Base-by-base conservation (phyloP, 2,888 invertebrate species). In the Drosophila quinaria region DNA sequence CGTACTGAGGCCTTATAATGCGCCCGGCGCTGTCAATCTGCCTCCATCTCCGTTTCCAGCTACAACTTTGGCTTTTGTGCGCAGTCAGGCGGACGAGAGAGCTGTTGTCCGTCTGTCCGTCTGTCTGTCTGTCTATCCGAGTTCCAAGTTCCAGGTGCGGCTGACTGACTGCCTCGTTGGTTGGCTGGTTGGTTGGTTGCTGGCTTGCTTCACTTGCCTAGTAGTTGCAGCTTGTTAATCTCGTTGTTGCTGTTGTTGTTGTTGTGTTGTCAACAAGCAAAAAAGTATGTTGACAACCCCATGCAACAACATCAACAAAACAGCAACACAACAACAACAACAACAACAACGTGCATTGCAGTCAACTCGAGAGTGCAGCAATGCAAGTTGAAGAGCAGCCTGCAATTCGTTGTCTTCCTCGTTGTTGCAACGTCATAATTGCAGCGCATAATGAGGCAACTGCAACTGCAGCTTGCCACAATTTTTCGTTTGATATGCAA, bases 401-500 rank as follows among this genome's bases (percentile, higher is more conserved):
- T 82, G 86, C 84, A 86, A 80, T 85, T 85, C 84, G 70, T 71
- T 52, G 66, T 66, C 84, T 73, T 70, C 70, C 78, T 81, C 70
- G 74, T 78, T 74, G 83, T 75, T 88, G 81, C 90, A 80, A 71
- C 88, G 76, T 82, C 87, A 85, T 78, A 83, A 82, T 81, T 85
- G 87, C 87, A 82, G 79, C 87, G 82, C 90, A 90, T 87, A 88
- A 86, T 85, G 87, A 90, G 87, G 80, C 87, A 46, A 73, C 59
- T 61, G 60, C 64, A 69, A 61, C 52, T 52, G 69, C 61, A 56
- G 44, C 50, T 10, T 63, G 58, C 56, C 60, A 58, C 63, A 64
- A 58, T 58, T 74, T 78, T 78, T 83, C 84, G 90, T 91, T 90
- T 91, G 91, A 92, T 88, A 92, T 91, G 91, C 90, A 92, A 92